Percentiles rank a stretch among this genome's conserved stretches.
These are phyloP conservation scores for Delphinapterus leucas DNA, from an alignment of 2,113 vertebrate genomes.

Conservation along the genomic window DNA sequence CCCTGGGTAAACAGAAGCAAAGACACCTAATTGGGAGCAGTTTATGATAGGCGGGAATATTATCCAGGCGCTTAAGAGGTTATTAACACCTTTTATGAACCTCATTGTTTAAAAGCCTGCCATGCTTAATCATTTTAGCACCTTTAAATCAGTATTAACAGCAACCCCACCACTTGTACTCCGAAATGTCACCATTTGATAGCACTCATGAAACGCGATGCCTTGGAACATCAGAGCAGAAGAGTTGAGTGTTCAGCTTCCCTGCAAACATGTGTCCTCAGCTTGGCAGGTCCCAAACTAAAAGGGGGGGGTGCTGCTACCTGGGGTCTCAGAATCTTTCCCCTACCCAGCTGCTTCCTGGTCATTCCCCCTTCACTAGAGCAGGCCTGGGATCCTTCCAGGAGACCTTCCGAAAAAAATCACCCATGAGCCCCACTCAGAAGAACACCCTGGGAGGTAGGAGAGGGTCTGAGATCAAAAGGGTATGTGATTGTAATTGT, in stretches of 20 bases:
- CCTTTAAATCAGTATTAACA: slow-evolving; percentile 84
- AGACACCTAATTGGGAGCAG: slow-evolving; percentile 81
- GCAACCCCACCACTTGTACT: slow-evolving; percentile 74
- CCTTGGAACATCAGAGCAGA: slow-evolving; percentile 55
- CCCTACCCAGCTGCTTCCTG: background rate
- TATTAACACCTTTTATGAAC: slow-evolving; percentile 87
- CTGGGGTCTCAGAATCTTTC: background rate
- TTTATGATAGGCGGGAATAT: slow-evolving; percentile 83
- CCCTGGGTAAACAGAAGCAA: slow-evolving; percentile 78
- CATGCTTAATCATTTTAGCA: slow-evolving; percentile 83
- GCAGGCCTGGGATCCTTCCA: background rate
- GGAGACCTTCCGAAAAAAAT: background rate
- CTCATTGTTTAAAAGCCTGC: slow-evolving; percentile 83
- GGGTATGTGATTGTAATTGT: rapidly evolving
- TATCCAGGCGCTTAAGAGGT: slow-evolving; percentile 83
- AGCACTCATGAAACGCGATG: slow-evolving; percentile 71
- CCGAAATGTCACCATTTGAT: slow-evolving; percentile 78
- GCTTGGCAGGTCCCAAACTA: background rate
- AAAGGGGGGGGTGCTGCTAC: background rate
- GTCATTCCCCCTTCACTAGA: background rate
- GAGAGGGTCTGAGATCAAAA: background rate
- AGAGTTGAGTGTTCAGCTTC: slow-evolving; percentile 46
- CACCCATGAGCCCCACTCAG: background rate
- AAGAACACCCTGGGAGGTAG: background rate
- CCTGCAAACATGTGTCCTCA: rapidly evolving